Conservation (phyloP, 2,797 vertebrate genomes). For the Chaetophractus vellerosus region DNA sequence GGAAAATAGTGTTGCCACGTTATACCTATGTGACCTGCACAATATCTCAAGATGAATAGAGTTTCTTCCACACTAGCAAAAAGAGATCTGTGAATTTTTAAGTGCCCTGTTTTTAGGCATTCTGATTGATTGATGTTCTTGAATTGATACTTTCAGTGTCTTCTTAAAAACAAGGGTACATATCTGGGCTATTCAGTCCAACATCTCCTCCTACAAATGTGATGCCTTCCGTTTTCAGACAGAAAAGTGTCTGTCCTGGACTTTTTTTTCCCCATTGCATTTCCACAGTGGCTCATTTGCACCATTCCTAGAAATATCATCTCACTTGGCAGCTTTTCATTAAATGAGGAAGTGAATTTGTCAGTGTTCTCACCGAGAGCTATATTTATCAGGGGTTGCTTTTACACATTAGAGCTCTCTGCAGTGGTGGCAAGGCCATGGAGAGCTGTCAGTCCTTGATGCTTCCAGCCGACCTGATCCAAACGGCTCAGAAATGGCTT, state of each 20-base stretch:
- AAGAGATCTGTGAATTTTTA: background rate
- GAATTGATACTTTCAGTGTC: conserved; percentile 30
- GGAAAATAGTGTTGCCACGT: conserved; percentile 2
- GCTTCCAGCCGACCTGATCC: background rate
- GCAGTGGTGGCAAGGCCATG: background rate
- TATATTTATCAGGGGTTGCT: conserved; percentile 52
- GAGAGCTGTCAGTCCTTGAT: background rate
- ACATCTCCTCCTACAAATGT: conserved; percentile 14
- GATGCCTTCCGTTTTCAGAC: conserved; percentile 47
- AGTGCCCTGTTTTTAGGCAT: conserved; percentile 14
- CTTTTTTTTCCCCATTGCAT: background rate
- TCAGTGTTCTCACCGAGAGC: conserved; percentile 17
- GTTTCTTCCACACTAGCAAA: background rate
- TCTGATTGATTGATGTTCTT: conserved; percentile 9
- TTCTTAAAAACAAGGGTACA: background rate
- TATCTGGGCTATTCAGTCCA: background rate
- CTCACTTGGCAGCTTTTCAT: conserved; percentile 67
- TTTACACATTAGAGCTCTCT: background rate
- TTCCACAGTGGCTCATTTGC: conserved; percentile 45
- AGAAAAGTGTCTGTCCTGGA: conserved; percentile 33
- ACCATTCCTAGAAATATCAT: conserved; percentile 59
- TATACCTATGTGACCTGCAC: background rate
- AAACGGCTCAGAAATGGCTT: background rate
- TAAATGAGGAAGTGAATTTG: conserved; percentile 38
- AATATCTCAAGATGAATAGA: background rate